Percentiles rank a stretch among this genome's conserved stretches.
These are phyloP conservation scores for Cassiopea andromeda DNA, from an alignment of 30 jellyfish, hydroid and myxozoan genomes.

Conservation along the genomic window DNA sequence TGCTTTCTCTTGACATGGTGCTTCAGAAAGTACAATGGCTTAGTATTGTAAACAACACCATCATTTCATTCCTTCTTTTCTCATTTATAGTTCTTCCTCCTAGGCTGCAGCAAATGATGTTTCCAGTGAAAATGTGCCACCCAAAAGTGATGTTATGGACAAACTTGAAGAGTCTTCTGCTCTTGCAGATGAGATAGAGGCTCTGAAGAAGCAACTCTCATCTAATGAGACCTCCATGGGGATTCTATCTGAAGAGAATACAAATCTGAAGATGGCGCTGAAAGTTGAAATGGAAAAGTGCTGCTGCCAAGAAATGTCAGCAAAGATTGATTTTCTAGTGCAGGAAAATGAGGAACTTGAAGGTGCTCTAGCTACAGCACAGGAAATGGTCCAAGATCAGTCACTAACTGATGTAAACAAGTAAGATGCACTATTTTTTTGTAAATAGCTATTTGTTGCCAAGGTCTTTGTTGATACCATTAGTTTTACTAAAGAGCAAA, in stretches of 20 bases:
- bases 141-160: not conserved
- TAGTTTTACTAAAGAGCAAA: too few relatives aligned
- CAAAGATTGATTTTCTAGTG: not conserved
- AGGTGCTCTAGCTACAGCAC: not conserved
- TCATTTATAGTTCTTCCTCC: too few relatives aligned
- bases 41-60: too few relatives aligned
- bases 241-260: slow-evolving; percentile 33
- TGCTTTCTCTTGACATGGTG: too few relatives aligned
- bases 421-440: not conserved
- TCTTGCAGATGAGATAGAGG: not conserved
- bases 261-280: slow-evolving; percentile 20
- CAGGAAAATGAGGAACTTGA: slow-evolving; percentile 18
- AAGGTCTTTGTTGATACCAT: too few relatives aligned
- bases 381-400: not conserved
- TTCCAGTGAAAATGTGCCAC: not conserved
- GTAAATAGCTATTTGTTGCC: too few relatives aligned
- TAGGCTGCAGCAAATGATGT: not conserved
- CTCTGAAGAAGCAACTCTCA: slow-evolving; percentile 27
- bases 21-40: too few relatives aligned
- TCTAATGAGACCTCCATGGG: slow-evolving; percentile 35
- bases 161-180: not conserved
- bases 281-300: slow-evolving; percentile 4
- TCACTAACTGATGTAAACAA: not conserved
- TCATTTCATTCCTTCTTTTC: too few relatives aligned
- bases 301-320: slow-evolving; percentile 16